Evolutionary conservation across 1,140 invertebrate genomes (phyloP), one percentile per base, ranked within the genome.

Genomic region (Ectropis grisescens): DNA sequence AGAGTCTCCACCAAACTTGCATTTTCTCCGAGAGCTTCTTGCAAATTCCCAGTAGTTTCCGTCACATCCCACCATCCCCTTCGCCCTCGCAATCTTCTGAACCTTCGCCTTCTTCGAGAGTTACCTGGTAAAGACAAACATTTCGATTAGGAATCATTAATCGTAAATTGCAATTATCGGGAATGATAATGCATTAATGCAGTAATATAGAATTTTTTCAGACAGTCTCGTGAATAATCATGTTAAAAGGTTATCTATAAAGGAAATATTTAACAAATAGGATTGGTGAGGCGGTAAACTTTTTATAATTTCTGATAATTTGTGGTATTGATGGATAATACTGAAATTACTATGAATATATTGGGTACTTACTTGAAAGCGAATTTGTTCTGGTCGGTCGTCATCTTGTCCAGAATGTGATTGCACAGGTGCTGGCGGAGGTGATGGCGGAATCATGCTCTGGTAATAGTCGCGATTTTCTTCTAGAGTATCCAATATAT

Each of bases 391-490:
- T 2, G 80, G 72, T 42, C 80, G 70, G 38, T 83, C 82, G 40
- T 88, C 86, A 32, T 84, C 82, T 41, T 82, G 58, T 40, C 62
- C 70, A 54, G 82, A 58, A 36, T 75, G 71, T 52, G 55, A 78
- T 56, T 41, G 64, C 52, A 52, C 82, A 50, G 83, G 69, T 11
- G 90, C 89, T 24, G 90, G 90, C 15, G 91, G 90, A 35, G 91
- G 90, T 48, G 90, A 92, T 5, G 91, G 90, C 9, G 90, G 90
- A 59, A 92, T 92, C 87, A 90, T 91, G 41, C 91, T 92, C 72
- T 95, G 92, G 76, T 98, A 99, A 91, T 96, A 99, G 81, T 99
- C 96, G 30, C 98, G 88, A 80, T 99, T 99, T 76, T 98, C 95
- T 84, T 99, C 97, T 37, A 99, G 84, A 2, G 93, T 97, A 78